Evolutionary conservation across 2,888 invertebrate genomes (phyloP), one percentile per base, ranked within the genome.

Genomic region (Xylocampa areola): DNA sequence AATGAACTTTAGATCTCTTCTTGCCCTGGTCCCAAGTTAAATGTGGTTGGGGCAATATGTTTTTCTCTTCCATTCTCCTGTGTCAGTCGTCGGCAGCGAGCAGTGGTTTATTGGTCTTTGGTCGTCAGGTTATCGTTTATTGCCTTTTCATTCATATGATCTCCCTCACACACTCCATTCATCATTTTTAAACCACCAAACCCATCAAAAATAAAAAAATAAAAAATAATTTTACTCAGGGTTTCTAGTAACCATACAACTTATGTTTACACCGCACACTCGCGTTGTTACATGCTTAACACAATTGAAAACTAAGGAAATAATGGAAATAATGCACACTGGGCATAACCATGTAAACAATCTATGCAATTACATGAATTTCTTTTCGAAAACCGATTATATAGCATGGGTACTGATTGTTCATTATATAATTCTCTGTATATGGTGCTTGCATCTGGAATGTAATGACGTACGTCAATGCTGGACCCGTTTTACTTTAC

Each of bases 401-500:
- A 10, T n/a, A n/a, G n/a, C n/a, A 21, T 5, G 17, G 13, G 17
- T 43, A 67, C 32, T 52, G 32, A 37, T 16, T 2, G 25, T 16
- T 43, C 10, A 54, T 57, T 65, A 43, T 51, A 52, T 45, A 58
- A 57, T 62, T 63, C 60, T 30, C 17, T 8, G 32, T 48, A 57
- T 37, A 40, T 37, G 47, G 16, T 11, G 52, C 51, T 58, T 29
- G 23, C 33, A 41, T 66, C 23, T 47, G 52, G 43, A 44, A 63
- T 40, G 45, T 72, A 68, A 73, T 60, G 44, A 71, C 51, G 13
- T 39, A 43, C 50, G 35, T 45, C 54, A 53, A 54, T 64, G 47
- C 36, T 68, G 62, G 47, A 70, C 68, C 47, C 50, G 73, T 73
- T 74, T 68, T 45, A 59, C 62, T 53, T 53, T 49, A 58, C 48